A percentile compares a stretch with the other conserved stretches of the same genome.
Conservation (phyloP, 1,140 invertebrate species). For the Halyomorpha halys region DNA sequence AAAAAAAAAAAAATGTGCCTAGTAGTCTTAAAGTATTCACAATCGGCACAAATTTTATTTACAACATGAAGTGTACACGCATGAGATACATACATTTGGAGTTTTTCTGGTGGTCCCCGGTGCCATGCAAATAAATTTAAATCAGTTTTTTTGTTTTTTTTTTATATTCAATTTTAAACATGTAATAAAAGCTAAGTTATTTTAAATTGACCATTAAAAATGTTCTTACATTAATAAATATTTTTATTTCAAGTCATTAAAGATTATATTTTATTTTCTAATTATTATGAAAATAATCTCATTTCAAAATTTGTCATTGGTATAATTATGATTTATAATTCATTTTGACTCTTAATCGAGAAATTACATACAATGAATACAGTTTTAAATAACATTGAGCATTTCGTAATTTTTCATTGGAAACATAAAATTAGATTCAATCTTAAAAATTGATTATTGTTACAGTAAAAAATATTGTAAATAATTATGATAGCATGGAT, state of each 20-base stretch:
- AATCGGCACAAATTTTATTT: conserved; percentile 23
- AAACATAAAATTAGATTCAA: not conserved
- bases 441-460: not conserved
- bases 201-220: not conserved
- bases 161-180: not conserved
- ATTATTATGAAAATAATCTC: not conserved
- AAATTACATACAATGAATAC: not conserved
- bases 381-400: conserved; percentile 1
- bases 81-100: conserved; percentile 21
- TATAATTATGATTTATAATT: too few relatives aligned
- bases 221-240: conserved; percentile 7
- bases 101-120: conserved; percentile 25
- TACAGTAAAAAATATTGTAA: not conserved
- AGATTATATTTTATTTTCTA: not conserved
- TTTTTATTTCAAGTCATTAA: not conserved
- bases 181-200: not conserved
- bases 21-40: conserved; percentile 17
- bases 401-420: not conserved
- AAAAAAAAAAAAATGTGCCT: conserved; percentile 12
- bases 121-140: conserved; percentile 19
- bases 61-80: conserved; percentile 22
- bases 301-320: not conserved
- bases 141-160: not conserved
- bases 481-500: conserved; percentile 17
- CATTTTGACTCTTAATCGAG: too few relatives aligned